Percentiles rank a stretch among this genome's conserved stretches.
These are phyloP conservation scores for Orcinus orca DNA, from an alignment of 2,113 vertebrate species.

Conservation along the genomic window DNA sequence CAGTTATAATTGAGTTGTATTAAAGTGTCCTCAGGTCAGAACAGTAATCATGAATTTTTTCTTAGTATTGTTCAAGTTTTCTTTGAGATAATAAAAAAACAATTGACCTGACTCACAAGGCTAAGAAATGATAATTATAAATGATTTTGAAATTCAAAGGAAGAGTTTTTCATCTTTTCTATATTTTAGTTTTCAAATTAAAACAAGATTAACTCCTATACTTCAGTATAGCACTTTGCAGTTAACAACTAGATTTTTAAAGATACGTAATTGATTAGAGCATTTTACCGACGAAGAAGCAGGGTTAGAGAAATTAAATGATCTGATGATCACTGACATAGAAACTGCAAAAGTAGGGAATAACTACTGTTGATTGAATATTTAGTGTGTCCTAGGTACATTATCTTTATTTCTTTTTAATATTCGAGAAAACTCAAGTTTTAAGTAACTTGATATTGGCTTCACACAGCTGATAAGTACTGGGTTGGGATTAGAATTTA, in stretches of 20 bases:
- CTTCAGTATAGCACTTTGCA: not conserved
- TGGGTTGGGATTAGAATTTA: not conserved
- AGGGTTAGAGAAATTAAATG: not conserved
- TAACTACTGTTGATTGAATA: not conserved
- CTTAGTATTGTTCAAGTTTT: not conserved
- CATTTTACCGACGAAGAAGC: not conserved
- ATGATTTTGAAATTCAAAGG: not conserved
- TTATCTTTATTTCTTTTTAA: not conserved
- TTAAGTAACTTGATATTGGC: not conserved
- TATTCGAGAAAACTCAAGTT: not conserved
- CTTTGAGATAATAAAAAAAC: not conserved
- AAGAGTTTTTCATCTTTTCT: not conserved
- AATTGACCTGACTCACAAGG: not conserved
- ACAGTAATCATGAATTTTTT: not conserved
- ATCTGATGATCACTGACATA: not conserved
- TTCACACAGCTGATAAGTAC: not conserved
- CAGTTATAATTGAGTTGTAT: not conserved
- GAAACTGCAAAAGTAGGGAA: not conserved
- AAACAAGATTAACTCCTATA: not conserved
- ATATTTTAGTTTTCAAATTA: not conserved
- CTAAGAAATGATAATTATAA: conserved; percentile 3
- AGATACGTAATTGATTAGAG: not conserved
- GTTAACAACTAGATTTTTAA: not conserved
- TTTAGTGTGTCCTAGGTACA: not conserved
- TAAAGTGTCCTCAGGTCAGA: not conserved